Evolutionary conservation across 2,113 vertebrate genomes (phyloP).

Genomic region (Scopus umbretta): DNA sequence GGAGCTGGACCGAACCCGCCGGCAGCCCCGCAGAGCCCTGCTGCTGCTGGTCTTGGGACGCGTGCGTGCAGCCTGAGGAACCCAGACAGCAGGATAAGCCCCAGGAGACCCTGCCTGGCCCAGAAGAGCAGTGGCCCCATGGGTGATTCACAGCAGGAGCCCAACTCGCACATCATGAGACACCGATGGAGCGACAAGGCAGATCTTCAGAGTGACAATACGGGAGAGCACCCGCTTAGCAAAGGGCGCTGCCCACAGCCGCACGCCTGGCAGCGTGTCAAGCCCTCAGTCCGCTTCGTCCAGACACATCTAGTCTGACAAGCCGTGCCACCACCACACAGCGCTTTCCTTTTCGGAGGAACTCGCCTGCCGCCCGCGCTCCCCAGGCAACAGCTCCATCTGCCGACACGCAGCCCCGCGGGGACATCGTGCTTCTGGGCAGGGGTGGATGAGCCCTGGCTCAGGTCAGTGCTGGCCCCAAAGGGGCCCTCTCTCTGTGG

Average conservation of each 20-base stretch:
- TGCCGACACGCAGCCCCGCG: accelerated
- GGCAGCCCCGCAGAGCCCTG: not conserved
- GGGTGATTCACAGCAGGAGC: not conserved
- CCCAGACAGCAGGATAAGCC: not conserved
- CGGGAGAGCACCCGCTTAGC: accelerated
- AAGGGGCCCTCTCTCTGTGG: accelerated
- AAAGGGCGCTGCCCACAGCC: not conserved
- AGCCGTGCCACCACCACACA: accelerated
- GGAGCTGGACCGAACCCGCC: not conserved
- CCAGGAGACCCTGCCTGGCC: accelerated
- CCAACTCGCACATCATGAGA: accelerated
- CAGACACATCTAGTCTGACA: accelerated
- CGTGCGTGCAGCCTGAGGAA: not conserved
- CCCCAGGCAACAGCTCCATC: not conserved
- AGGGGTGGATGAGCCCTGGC: not conserved
- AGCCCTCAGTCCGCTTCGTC: not conserved
- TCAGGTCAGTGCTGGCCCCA: not conserved
- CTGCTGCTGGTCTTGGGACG: not conserved
- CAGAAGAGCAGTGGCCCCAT: accelerated
- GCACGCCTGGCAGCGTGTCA: accelerated
- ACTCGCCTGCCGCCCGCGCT: accelerated
- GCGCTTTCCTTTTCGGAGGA: not conserved
- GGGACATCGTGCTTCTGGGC: accelerated
- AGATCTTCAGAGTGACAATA: not conserved
- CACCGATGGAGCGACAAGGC: accelerated